Evolutionary conservation across 2,113 vertebrate species (phyloP), one percentile per base, ranked within the genome.

Genomic region (Mus spicilegus): DNA sequence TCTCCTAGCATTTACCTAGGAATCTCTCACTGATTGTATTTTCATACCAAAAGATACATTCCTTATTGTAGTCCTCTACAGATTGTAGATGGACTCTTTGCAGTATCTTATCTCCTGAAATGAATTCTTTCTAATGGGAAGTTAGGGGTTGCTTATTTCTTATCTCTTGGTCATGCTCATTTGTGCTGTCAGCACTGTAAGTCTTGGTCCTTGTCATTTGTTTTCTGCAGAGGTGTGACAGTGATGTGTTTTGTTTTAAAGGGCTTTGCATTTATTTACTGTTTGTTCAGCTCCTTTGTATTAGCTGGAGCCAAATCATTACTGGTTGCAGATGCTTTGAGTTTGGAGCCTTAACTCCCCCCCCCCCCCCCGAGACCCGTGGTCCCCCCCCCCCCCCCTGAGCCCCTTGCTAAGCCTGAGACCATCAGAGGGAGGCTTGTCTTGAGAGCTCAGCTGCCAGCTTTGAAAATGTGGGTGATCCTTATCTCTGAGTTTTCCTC

Each of bases 111-210:
- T n/a, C 72, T 95, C 86, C 58, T 65, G 36, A 28, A 22, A 86
- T 80, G 75, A 76, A 69, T 89, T 95, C 36, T 94, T 96, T 72
- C 16, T 93, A 56, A 86, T n/a, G 5, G 70, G 16, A 86, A 93
- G 10, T 90, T 85, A 82, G 14, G 73, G 42, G 39, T 82, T 39
- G 36, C 20, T 39, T 82, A n/a, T 82, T 61, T 51, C 36, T 39
- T 12, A 20, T 36, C 5, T 14, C 36, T 58, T 81, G 39, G 4
- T 73, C 73, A 24, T n/a, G 0, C 51, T n/a, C 46, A 28, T 56
- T 78, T 86, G 54, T 93, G 78, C 11, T 87, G 7, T 72, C 72
- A 63, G 33, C 80, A 11, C 54, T 56, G 26, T 91, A 63, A n/a
- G 17, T n/a, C 81, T 81, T 91, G 24, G 80, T 93, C 12, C 61